Evolutionary conservation across 2,113 vertebrate genomes (phyloP).

Genomic region (Forbesichthys papilliferus): DNA sequence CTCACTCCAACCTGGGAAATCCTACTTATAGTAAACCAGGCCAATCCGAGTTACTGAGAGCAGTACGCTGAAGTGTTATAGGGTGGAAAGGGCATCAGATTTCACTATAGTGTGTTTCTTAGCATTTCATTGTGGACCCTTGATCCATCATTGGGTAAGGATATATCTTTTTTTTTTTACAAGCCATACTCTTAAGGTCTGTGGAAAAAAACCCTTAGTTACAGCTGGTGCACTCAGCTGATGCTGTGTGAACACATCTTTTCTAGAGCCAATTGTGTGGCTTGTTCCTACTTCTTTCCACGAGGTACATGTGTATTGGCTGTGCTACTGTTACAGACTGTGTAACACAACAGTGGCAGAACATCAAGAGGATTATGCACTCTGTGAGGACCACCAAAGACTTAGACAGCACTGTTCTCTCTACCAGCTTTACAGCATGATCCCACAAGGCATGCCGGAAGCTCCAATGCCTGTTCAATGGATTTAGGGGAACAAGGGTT

Average conservation of each 20-base stretch:
- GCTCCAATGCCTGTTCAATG: constrained; percentile 29
- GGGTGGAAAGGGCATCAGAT: neutral
- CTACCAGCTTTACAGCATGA: constrained; percentile 39
- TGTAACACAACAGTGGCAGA: constrained; percentile 47
- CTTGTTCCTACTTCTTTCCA: constrained; percentile 4
- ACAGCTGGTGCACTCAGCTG: neutral
- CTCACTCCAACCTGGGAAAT: no score
- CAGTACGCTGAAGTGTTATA: no score
- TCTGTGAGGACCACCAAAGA: constrained; percentile 42
- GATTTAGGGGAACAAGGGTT: neutral
- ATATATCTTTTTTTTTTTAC: neutral
- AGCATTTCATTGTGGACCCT: constrained; percentile 12
- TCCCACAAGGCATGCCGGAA: constrained; percentile 40
- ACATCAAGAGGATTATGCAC: constrained; percentile 63
- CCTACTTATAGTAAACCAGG: no score
- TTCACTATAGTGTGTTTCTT: constrained; percentile 6
- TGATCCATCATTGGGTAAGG: neutral
- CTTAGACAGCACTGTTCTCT: constrained; percentile 34
- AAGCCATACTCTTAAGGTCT: neutral
- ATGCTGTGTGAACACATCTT: neutral
- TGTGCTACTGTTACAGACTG: constrained; percentile 29
- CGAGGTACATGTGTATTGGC: constrained; percentile 2
- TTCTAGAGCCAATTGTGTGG: neutral
- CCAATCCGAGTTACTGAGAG: no score
- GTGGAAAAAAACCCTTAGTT: neutral